These are phyloP conservation scores for Actinostola sp. DNA, from an alignment of 92 coral and sea anemone genomes.

Conservation along the genomic window DNA sequence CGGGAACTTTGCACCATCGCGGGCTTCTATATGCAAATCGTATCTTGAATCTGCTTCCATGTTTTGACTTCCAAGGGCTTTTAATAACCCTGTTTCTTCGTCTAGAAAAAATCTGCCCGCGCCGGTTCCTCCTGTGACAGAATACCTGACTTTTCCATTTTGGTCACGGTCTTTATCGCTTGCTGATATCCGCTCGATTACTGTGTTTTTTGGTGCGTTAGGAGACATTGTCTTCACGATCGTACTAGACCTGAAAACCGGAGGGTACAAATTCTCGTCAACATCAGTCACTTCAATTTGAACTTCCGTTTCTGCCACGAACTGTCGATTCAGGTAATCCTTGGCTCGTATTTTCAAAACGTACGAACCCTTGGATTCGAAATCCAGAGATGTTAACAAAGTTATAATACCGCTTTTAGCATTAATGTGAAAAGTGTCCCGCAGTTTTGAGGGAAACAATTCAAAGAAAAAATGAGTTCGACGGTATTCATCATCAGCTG, in stretches of 20 bases:
- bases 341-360: conserved; percentile 49
- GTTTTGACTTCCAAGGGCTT: conserved; percentile 60
- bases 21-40: conserved; percentile 81
- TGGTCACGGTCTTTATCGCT: conserved; percentile 64
- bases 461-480: conserved; percentile 44
- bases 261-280: conserved; percentile 77
- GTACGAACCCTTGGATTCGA: conserved; percentile 52
- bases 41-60: conserved; percentile 52
- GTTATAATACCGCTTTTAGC: conserved; percentile 82
- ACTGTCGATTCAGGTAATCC: conserved; percentile 12
- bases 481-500: conserved; percentile 29
- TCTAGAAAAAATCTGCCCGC: conserved; percentile 73
- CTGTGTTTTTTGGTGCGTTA: conserved; percentile 35
- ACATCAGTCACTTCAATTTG: conserved; percentile 68
- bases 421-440: conserved; percentile 75
- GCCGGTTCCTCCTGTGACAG: conserved; percentile 78
- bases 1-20: conserved; percentile 74
- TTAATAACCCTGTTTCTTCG: conserved; percentile 60
- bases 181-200: conserved; percentile 66
- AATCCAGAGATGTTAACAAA: conserved; percentile 65
- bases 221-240: conserved; percentile 51
- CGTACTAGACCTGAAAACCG: conserved; percentile 60
- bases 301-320: conserved; percentile 61
- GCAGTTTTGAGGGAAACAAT: conserved; percentile 38
- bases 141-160: conserved; percentile 63